Conservation (phyloP, 2,888 invertebrate genomes). For the Plagodis dolabraria region DNA sequence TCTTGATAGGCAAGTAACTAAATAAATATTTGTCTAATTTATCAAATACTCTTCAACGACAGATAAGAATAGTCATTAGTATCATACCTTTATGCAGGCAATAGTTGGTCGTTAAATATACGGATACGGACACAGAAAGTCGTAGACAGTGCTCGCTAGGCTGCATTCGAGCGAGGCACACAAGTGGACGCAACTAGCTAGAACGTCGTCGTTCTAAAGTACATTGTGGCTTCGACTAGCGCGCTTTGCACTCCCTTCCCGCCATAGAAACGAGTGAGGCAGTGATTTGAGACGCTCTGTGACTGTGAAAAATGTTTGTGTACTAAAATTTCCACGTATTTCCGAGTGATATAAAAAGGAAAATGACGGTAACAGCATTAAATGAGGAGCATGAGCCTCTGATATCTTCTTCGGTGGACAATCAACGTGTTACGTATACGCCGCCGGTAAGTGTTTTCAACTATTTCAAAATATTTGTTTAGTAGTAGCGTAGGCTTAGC, state of each 20-base stretch:
- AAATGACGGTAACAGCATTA: conserved; percentile 79
- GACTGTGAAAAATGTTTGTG: conserved; percentile 50
- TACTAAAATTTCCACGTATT: conserved; percentile 27
- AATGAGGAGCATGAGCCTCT: conserved; percentile 80
- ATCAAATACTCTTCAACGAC: conserved; percentile 19
- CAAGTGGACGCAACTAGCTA: conserved; percentile 12
- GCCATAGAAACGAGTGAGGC: conserved; percentile 42
- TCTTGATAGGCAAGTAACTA: background rate
- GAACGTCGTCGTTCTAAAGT: conserved; percentile 2
- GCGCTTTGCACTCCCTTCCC: conserved; percentile 44
- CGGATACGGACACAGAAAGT: conserved; percentile 27
- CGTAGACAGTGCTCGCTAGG: conserved; percentile 35
- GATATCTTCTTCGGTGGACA: conserved; percentile 74
- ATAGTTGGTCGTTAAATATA: conserved; percentile 12
- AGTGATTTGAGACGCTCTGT: conserved; percentile 22
- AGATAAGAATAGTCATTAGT: conserved; percentile 23
- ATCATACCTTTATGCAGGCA: conserved; percentile 7
- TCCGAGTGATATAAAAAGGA: conserved; percentile 34
- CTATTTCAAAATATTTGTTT: conserved; percentile 18
- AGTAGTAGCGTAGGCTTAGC: conserved; percentile 2
- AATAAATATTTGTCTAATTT: conserved; percentile 18
- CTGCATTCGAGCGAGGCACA: background rate
- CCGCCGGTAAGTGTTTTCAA: conserved; percentile 60
- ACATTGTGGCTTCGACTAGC: conserved; percentile 22
- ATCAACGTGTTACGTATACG: conserved; percentile 71